Percentiles rank a stretch among this genome's conserved stretches.
These are phyloP conservation scores for Apeltes quadracus DNA, from an alignment of 2,113 vertebrate genomes.

Conservation along the genomic window DNA sequence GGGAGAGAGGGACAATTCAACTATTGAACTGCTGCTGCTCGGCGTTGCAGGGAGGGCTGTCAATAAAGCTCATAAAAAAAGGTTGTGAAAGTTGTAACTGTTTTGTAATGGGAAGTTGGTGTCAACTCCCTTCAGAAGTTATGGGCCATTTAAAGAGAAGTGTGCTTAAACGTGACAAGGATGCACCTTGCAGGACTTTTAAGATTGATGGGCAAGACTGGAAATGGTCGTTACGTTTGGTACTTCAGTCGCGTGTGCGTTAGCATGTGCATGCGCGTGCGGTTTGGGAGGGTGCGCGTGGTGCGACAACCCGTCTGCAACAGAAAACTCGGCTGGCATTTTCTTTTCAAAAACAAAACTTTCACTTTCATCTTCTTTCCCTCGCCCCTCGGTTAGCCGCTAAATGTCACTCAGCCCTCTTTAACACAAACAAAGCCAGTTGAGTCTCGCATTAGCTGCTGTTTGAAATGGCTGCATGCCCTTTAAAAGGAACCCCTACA, in stretches of 20 bases:
- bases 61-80: slow-evolving; percentile 76
- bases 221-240: slow-evolving; percentile 60
- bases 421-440: slow-evolving; percentile 77
- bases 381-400: slow-evolving; percentile 74
- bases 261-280: neutral
- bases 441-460: slow-evolving; percentile 72
- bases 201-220: slow-evolving; percentile 67
- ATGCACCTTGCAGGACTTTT: slow-evolving; percentile 74
- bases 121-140: slow-evolving; percentile 77
- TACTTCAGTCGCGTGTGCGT: neutral
- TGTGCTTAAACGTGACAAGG: slow-evolving; percentile 66
- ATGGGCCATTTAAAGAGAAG: slow-evolving; percentile 77
- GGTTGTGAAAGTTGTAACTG: slow-evolving; percentile 75
- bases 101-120: slow-evolving; percentile 76
- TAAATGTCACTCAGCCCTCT: slow-evolving; percentile 75
- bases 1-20: slow-evolving; percentile 56
- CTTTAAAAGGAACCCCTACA: slow-evolving; percentile 46
- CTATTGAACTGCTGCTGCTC: slow-evolving; percentile 63
- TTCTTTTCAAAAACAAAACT: slow-evolving; percentile 70
- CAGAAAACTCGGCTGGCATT: slow-evolving; percentile 69
- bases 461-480: slow-evolving; percentile 74
- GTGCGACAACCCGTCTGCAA: slow-evolving; percentile 64
- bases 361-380: slow-evolving; percentile 75
- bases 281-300: slow-evolving; percentile 46
- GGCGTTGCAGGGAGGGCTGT: slow-evolving; percentile 58